Evolutionary conservation across 1,140 invertebrate genomes (phyloP).

Genomic region (Tyrophagus putrescentiae): DNA sequence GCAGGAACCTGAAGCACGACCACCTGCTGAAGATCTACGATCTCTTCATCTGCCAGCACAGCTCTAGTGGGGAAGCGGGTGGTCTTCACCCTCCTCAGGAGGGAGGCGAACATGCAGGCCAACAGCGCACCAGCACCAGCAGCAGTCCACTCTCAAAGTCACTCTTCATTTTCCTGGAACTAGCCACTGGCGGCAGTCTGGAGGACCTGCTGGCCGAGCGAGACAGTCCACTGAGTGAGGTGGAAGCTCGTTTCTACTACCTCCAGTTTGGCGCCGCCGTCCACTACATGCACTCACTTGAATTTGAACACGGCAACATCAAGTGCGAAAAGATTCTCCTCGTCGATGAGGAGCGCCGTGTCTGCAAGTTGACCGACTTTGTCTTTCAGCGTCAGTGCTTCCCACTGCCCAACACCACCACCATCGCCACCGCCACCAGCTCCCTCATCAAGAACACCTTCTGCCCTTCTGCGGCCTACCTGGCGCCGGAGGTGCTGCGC

Average conservation of each 20-base stretch:
- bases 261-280: slow-evolving; percentile 15
- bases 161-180: slow-evolving; percentile 24
- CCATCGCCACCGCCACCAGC: slow-evolving; percentile 29
- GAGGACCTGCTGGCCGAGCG: background rate
- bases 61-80: too few species aligned
- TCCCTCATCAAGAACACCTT: slow-evolving; percentile 42
- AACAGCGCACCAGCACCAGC: too few species aligned
- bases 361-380: slow-evolving; percentile 15
- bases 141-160: too few species aligned
- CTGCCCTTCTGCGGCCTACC: slow-evolving; percentile 50
- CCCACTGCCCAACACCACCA: slow-evolving; percentile 29
- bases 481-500: slow-evolving; percentile 48
- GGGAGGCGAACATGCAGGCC: too few species aligned
- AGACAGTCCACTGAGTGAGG: background rate
- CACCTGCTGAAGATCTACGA: background rate
- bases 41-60: background rate
- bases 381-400: slow-evolving; percentile 30
- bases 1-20: background rate
- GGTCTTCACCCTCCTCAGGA: too few species aligned
- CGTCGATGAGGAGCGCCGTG: slow-evolving; percentile 39
- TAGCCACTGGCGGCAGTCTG: slow-evolving; percentile 13
- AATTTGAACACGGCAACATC: slow-evolving; percentile 73
- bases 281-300: slow-evolving; percentile 30
- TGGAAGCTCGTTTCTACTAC: slow-evolving; percentile 7
- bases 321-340: slow-evolving; percentile 90